Evolutionary conservation across 2,797 vertebrate genomes (phyloP).

Genomic region (Coluber constrictor): DNA sequence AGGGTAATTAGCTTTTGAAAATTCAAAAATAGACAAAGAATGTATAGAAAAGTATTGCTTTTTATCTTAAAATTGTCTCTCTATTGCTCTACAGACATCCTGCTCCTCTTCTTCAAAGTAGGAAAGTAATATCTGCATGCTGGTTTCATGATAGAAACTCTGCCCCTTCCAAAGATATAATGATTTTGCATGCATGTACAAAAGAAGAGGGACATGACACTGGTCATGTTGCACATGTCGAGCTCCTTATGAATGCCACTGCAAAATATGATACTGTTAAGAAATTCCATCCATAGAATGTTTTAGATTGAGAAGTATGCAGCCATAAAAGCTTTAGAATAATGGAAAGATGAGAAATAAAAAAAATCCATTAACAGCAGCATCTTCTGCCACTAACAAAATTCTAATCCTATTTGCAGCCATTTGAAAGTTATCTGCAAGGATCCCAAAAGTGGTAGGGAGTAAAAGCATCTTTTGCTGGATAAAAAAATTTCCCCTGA

Average conservation of each 20-base stretch:
- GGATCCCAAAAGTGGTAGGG: background rate
- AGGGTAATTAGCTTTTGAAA: background rate
- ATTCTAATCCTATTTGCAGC: background rate
- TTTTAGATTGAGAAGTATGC: background rate
- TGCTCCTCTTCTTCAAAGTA: background rate
- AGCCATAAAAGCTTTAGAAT: background rate
- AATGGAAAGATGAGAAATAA: background rate
- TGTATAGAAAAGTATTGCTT: background rate
- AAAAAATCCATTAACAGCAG: background rate
- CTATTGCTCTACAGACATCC: background rate
- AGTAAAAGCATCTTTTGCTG: background rate
- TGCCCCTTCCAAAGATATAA: background rate
- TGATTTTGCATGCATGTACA: background rate
- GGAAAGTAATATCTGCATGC: background rate
- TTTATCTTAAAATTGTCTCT: background rate
- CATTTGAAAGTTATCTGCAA: background rate
- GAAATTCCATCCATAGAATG: background rate
- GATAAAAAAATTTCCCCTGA: background rate
- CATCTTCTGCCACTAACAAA: background rate
- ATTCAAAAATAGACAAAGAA: background rate
- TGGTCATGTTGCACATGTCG: background rate
- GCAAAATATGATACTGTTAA: background rate
- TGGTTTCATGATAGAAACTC: background rate
- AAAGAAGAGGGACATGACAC: background rate
- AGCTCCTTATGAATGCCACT: background rate